Conservation (phyloP, 2,888 invertebrate species). For the Amiota communis region DNA sequence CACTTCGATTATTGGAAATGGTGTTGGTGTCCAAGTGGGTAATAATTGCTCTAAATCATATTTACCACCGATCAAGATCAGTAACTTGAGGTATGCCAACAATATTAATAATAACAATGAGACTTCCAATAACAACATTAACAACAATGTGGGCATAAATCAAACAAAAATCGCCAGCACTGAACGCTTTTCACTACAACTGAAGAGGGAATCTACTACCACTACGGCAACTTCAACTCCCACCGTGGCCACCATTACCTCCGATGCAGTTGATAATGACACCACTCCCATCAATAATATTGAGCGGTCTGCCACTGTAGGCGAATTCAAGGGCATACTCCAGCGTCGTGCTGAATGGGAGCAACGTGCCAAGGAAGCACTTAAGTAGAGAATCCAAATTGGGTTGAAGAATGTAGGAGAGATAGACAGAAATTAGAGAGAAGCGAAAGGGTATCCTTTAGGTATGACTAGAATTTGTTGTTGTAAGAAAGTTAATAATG, state of each 20-base stretch:
- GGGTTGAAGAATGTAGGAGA: too few relatives aligned
- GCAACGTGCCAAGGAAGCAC: constrained; percentile 81
- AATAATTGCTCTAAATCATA: constrained; percentile 29
- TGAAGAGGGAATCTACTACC: constrained; percentile 43
- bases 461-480: too few relatives aligned
- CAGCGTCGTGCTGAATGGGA: constrained; percentile 86
- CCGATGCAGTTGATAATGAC: constrained; percentile 5
- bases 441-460: too few relatives aligned
- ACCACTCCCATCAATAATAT: constrained; percentile 56
- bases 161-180: constrained; percentile 56
- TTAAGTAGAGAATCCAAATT: constrained; percentile 56
- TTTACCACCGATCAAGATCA: too few relatives aligned
- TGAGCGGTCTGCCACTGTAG: constrained; percentile 69
- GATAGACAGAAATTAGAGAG: too few relatives aligned
- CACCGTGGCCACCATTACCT: constrained; percentile 50
- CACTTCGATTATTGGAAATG: constrained; percentile 29
- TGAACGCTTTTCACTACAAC: constrained; percentile 54
- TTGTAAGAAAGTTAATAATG: too few relatives aligned
- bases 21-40: too few relatives aligned
- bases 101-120: constrained; percentile 58
- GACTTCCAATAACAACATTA: constrained; percentile 49
- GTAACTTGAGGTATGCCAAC: constrained; percentile 45
- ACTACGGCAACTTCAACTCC: constrained; percentile 39
- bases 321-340: constrained; percentile 80
- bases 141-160: constrained; percentile 59